These are phyloP conservation scores for Bufo gargarizans DNA, from an alignment of 2,113 vertebrate species.

Conservation along the genomic window DNA sequence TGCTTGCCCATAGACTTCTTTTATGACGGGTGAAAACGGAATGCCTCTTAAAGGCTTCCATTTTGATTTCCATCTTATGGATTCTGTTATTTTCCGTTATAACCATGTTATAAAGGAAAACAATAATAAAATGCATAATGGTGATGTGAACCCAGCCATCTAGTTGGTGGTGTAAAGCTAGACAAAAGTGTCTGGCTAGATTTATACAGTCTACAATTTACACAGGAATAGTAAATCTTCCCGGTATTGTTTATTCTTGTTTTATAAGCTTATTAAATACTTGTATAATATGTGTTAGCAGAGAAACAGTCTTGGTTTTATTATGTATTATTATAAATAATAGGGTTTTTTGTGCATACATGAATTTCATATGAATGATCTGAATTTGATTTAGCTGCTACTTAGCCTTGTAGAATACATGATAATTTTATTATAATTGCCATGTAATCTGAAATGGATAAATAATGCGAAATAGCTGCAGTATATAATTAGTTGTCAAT, in stretches of 20 bases:
- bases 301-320: not conserved
- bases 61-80: too few relatives aligned
- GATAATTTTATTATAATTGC: slow-evolving; percentile 41
- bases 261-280: not conserved
- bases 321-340: not conserved
- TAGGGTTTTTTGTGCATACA: not conserved
- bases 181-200: too few relatives aligned
- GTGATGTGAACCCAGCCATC: too few relatives aligned
- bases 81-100: too few relatives aligned
- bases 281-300: not conserved
- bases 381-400: slow-evolving; percentile 4
- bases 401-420: slow-evolving; percentile 16
- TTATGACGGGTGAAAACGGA: too few relatives aligned
- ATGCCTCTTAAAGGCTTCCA: too few relatives aligned
- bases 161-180: too few relatives aligned
- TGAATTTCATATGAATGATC: slow-evolving; percentile 16
- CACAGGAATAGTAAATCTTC: too few relatives aligned
- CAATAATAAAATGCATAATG: too few relatives aligned
- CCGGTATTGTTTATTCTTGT: not conserved
- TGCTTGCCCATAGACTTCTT: too few relatives aligned
- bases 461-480: slow-evolving; percentile 26
- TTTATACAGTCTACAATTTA: too few relatives aligned
- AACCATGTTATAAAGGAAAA: too few relatives aligned
- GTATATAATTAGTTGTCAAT: slow-evolving; percentile 45
- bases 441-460: slow-evolving; percentile 32